Evolutionary conservation across 2,888 invertebrate genomes (phyloP), one percentile per base, ranked within the genome.

Genomic region (Tipula lateralis): DNA sequence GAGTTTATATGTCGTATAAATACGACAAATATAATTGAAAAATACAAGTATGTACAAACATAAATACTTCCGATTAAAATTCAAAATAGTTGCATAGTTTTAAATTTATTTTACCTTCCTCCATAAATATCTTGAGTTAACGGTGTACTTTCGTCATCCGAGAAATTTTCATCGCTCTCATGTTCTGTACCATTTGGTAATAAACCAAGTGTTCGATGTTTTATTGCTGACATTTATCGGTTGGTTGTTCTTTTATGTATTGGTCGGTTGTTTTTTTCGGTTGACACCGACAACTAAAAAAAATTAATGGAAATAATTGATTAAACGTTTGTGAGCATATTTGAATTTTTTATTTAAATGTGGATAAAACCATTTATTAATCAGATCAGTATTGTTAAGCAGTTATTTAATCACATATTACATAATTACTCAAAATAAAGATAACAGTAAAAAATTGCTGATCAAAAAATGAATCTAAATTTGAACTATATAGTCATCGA

Each of bases 61-160:
- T n/a, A 39, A 13, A 1, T 16, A 66, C 66, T 66, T 66, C 66
- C 66, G 19, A n/a, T 0, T 24, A 66, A 24, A 5, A 66, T 50
- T 9, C 9, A 36, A 9, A 36, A 50, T 29, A 30, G 13, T 66
- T 7, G 16, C 32, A 30, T 66, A 29, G 16, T n/a, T 44, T 66
- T 66, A 36, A 84, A 85, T 84, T 85, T 29, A 83, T 87, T 92
- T 91, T 91, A 97, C 97, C 97, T 96, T 91, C 96, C 97, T 86
- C 96, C 95, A 89, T 97, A 97, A 88, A 96, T 96, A 88, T 96
- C 96, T 88, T 95, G 95, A 86, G 95, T 94, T 88, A 96, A 93
- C 86, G 97, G 97, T 86, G 95, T 94, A 88, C 95, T 95, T 91
- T 97, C 96, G 88, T 97, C 97, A 90, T 96, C 96, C 50, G 96